These are phyloP conservation scores for Harpegnathos saltator DNA, from an alignment of 1,140 invertebrate genomes.

Conservation along the genomic window DNA sequence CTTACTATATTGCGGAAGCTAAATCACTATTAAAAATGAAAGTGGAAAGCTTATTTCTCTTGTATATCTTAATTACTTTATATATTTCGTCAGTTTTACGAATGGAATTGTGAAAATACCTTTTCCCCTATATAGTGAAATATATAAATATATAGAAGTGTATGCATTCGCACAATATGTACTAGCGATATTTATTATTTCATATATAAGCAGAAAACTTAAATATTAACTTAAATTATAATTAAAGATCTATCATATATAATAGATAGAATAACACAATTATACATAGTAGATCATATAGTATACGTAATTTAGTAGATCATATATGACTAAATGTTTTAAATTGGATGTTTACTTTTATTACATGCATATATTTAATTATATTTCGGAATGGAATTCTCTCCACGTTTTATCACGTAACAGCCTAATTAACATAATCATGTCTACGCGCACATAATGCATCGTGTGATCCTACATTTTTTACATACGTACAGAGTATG, in stretches of 20 bases:
- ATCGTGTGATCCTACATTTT: background rate
- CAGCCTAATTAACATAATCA: background rate
- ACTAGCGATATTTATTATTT: background rate
- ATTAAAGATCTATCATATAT: background rate
- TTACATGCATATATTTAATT: background rate
- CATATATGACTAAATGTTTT: constrained; percentile 5
- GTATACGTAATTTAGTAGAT: background rate
- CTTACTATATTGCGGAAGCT: too few relatives aligned
- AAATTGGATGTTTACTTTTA: background rate
- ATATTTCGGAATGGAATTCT: constrained; percentile 7
- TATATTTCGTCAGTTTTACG: background rate
- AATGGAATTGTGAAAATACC: background rate
- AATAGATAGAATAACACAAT: constrained; percentile 1
- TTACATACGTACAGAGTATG: background rate
- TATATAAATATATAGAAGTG: background rate
- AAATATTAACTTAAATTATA: constrained; percentile 8
- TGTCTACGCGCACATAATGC: background rate
- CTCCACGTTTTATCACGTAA: background rate
- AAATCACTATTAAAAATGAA: too few relatives aligned
- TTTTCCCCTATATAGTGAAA: background rate
- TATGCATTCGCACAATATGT: background rate
- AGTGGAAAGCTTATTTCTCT: background rate
- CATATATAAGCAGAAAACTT: too few relatives aligned
- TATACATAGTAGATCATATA: constrained; percentile 2
- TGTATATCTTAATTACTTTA: constrained; percentile 15